phyloP scores from a whole-genome alignment of 92 coral and sea anemone species.

The Porites cylindrica region DNA sequence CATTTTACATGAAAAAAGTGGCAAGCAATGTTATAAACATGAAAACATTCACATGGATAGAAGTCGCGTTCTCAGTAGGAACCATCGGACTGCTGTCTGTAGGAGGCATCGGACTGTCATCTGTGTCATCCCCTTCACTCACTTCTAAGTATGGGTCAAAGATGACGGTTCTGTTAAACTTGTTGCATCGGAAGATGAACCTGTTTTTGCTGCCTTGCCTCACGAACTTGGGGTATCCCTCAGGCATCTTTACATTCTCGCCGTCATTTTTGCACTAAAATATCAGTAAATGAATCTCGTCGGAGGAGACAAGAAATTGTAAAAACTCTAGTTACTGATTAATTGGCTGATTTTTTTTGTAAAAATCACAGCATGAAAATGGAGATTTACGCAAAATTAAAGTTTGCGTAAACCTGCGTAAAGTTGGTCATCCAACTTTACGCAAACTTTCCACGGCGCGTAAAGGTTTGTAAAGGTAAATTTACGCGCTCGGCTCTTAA shows the following conservation, averaged over 20 bases:
- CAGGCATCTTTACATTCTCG: neutral
- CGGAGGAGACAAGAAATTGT: too few relatives aligned
- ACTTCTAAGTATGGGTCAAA: neutral
- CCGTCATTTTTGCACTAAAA: constrained; percentile 1
- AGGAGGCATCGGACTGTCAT: neutral
- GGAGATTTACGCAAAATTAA: too few relatives aligned
- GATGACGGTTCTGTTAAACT: neutral
- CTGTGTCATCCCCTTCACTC: neutral
- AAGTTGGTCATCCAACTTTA: too few relatives aligned
- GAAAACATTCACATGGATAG: neutral
- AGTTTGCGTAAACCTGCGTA: too few relatives aligned
- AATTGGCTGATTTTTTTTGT: too few relatives aligned
- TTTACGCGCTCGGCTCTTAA: too few relatives aligned
- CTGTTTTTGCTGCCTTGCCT: neutral
- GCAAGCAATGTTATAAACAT: neutral
- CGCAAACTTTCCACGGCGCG: too few relatives aligned
- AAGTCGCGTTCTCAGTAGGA: neutral
- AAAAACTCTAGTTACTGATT: too few relatives aligned
- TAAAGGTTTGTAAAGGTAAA: too few relatives aligned
- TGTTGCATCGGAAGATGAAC: neutral
- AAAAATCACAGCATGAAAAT: too few relatives aligned
- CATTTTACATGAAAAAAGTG: neutral
- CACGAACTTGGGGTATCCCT: neutral
- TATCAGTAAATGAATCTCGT: neutral
- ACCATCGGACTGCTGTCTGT: neutral